phyloP scores from a whole-genome alignment of 1,140 invertebrate genomes.

The Eumeta japonica region DNA sequence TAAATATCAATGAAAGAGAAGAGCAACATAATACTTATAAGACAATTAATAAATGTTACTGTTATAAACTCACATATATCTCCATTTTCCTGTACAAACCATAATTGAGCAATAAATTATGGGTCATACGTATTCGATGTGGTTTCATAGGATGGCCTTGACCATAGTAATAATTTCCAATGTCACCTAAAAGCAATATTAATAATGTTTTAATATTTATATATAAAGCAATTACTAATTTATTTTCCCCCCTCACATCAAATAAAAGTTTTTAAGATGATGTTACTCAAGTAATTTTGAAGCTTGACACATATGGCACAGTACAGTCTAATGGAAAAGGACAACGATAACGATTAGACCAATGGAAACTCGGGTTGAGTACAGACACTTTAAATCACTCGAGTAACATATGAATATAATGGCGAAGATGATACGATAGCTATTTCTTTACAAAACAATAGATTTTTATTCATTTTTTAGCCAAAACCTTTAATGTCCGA shows the following conservation, averaged over 20 bases:
- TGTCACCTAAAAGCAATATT: conserved; percentile 75
- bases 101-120: conserved; percentile 98
- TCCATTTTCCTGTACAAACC: conserved; percentile 99
- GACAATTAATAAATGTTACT: too few relatives aligned
- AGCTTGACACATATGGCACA: conserved; percentile 45
- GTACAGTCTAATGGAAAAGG: conserved; percentile 29
- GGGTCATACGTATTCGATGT: conserved; percentile 99
- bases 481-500: too few relatives aligned
- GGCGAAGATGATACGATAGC: conserved; percentile 20
- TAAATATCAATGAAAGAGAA: too few relatives aligned
- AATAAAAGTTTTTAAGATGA: conserved; percentile 29
- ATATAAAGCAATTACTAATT: conserved; percentile 19
- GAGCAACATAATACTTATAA: too few relatives aligned
- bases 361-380: conserved; percentile 28
- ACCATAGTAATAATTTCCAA: conserved; percentile 99
- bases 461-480: too few relatives aligned
- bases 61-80: conserved; percentile 97
- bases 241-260: too few relatives aligned
- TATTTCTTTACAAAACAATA: conserved; percentile 31
- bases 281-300: conserved; percentile 38
- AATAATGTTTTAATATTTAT: conserved; percentile 11
- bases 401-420: background rate
- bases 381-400: conserved; percentile 44
- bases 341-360: conserved; percentile 24
- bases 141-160: conserved; percentile 99